These are phyloP conservation scores for Drosophila pruinosa DNA, from an alignment of 1,140 invertebrate species.

Conservation along the genomic window DNA sequence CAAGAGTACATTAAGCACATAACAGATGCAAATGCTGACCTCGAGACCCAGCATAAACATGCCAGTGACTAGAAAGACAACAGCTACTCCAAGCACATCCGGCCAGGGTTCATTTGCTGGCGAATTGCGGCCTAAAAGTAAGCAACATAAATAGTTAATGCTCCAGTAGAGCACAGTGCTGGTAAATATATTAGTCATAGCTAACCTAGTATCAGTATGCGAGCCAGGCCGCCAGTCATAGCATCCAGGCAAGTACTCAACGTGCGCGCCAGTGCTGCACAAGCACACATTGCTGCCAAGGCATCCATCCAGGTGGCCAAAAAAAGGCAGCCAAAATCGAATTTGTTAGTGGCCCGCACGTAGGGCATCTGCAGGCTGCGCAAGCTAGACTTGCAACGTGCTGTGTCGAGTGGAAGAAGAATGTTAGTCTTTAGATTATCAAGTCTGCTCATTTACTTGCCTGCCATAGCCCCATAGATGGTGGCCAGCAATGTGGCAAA, in stretches of 20 bases:
- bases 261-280: slow-evolving; percentile 86
- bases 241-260: slow-evolving; percentile 87
- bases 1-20: not conserved
- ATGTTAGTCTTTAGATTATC: too few relatives aligned
- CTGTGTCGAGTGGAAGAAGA: slow-evolving; percentile 14
- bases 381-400: slow-evolving; percentile 70
- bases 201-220: slow-evolving; percentile 80
- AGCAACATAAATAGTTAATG: slow-evolving; percentile 30
- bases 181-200: slow-evolving; percentile 33
- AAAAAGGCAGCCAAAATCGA: slow-evolving; percentile 83
- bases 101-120: slow-evolving; percentile 87
- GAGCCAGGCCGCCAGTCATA: slow-evolving; percentile 85
- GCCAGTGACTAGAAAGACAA: slow-evolving; percentile 86
- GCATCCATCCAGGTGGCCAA: slow-evolving; percentile 86
- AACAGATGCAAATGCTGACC: slow-evolving; percentile 77
- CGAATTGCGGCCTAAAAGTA: slow-evolving; percentile 83
- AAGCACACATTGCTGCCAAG: slow-evolving; percentile 85
- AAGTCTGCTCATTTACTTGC: slow-evolving; percentile 35
- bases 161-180: slow-evolving; percentile 30
- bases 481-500: slow-evolving; percentile 69
- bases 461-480: slow-evolving; percentile 66
- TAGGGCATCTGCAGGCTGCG: slow-evolving; percentile 79
- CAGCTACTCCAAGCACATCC: slow-evolving; percentile 87
- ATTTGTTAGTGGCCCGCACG: slow-evolving; percentile 80
- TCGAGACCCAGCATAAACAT: slow-evolving; percentile 89